These are phyloP conservation scores for Sebastes wilsoni DNA, from an alignment of 2,797 vertebrate genomes.

Conservation along the genomic window DNA sequence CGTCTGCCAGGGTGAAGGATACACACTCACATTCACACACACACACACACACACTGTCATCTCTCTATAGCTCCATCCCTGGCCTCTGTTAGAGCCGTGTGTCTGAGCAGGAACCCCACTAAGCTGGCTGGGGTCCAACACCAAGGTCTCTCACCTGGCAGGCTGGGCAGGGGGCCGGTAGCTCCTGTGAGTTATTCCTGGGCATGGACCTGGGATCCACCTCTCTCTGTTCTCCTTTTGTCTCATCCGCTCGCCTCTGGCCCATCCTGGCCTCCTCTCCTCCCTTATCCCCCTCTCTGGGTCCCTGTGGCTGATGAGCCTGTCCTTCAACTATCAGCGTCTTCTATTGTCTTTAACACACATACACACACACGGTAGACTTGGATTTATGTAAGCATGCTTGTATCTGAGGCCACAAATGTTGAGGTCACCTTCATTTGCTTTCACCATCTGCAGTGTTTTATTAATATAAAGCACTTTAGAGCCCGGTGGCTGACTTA, in stretches of 20 bases:
- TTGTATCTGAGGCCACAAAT: constrained; percentile 34
- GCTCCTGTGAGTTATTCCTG: constrained; percentile 78
- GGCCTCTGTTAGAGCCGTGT: constrained; percentile 53
- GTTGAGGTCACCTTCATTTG: constrained; percentile 63
- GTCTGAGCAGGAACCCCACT: constrained; percentile 76
- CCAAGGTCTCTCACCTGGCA: constrained; percentile 81
- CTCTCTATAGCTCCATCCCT: constrained; percentile 54
- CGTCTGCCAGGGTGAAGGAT: constrained; percentile 80
- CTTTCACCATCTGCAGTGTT: constrained; percentile 40
- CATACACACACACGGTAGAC: constrained; percentile 6
- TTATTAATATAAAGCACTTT: background rate
- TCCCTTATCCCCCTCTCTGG: constrained; percentile 71
- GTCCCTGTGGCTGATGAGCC: constrained; percentile 63
- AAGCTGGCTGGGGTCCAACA: constrained; percentile 81
- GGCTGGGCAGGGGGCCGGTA: constrained; percentile 71
- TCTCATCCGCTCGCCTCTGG: constrained; percentile 58
- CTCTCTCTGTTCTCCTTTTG: constrained; percentile 63
- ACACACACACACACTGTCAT: constrained; percentile 54
- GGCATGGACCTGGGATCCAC: constrained; percentile 62
- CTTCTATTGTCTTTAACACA: constrained; percentile 65
- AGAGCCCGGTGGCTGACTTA: background rate
- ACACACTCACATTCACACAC: constrained; percentile 47
- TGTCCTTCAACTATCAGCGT: constrained; percentile 82
- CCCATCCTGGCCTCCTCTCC: constrained; percentile 57
- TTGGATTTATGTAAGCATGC: constrained; percentile 26